Evolutionary conservation across 2,113 vertebrate genomes (phyloP).

Genomic region (Dascyllus trimaculatus): DNA sequence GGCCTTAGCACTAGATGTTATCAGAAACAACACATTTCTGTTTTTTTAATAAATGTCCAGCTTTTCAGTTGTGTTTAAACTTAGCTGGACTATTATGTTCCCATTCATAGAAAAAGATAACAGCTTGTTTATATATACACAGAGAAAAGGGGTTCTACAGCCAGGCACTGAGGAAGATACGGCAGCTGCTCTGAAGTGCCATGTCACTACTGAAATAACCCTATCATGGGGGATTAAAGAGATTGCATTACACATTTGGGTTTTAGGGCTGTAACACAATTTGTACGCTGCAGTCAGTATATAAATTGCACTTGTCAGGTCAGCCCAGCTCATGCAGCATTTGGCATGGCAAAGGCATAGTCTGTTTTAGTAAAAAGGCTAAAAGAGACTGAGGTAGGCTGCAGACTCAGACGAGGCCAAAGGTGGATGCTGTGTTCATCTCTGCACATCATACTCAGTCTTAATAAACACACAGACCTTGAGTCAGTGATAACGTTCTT

Average conservation of each 20-base stretch:
- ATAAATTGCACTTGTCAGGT: neutral
- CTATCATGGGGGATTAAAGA: neutral
- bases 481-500: neutral
- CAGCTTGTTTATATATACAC: neutral
- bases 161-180: neutral
- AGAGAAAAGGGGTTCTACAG: neutral
- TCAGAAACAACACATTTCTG: conserved; percentile 14
- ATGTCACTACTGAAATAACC: conserved; percentile 10
- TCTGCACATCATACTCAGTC: neutral
- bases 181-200: neutral
- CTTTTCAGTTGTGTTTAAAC: conserved; percentile 22
- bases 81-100: neutral
- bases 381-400: neutral
- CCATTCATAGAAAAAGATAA: neutral
- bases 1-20: conserved; percentile 41
- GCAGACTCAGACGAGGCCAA: neutral
- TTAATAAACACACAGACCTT: neutral
- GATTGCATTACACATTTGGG: neutral
- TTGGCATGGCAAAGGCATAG: neutral
- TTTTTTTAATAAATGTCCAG: neutral
- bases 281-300: neutral
- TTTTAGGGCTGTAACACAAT: neutral
- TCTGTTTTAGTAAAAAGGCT: no score
- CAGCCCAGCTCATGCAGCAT: neutral
- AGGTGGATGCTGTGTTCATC: neutral